Base-by-base conservation (phyloP, 2,797 vertebrate species). In the Oryzias sinensis region DNA sequence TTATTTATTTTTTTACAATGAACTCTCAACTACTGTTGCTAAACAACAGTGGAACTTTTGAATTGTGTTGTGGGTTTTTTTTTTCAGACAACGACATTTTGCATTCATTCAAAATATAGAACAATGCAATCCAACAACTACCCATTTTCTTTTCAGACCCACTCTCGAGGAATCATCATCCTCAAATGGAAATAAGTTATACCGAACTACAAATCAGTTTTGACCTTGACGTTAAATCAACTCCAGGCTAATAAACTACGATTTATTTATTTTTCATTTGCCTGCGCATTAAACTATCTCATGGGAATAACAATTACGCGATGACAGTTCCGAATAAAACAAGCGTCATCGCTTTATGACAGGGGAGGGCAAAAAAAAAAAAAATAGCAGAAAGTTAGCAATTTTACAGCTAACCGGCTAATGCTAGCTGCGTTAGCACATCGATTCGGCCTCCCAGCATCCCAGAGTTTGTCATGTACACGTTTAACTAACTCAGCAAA, bases 221-320 rank as follows among this genome's bases (percentile, higher is more conserved):
- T 87, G 88, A 88, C 83, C 82, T 87, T 87, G 80, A 85, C 73
- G 76, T 83, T 74, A 2, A 44, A 57, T 27, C 56, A 48, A 24
- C 72, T 80, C 50, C 5, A 3, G n/a, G 59, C 52, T 18, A n/a
- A 44, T 18, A 68, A 58, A 67, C 46, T 61, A 2, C 2, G 11
- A 5, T 40, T 1, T 11, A 41, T 51, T 48, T 0, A 20, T 50
- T 45, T 62, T 5, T 24, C 1, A 41, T 14, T 24, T 50, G 49
- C 41, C 15, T 0, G n/a, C 0, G 4, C 0, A 0, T n/a, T 44
- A n/a, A 3, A 41, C 8, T 4, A 16, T 2, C 5, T 16, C 2
- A 15, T 2, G 2, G 0, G 11, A 18, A 4, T 4, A 33, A 33
- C 17, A 33, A 42, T 4, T 13, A 1, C 1, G 3, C 2, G 1